Conservation (phyloP, 2,888 invertebrate genomes). For the Acrobasis consociella region DNA sequence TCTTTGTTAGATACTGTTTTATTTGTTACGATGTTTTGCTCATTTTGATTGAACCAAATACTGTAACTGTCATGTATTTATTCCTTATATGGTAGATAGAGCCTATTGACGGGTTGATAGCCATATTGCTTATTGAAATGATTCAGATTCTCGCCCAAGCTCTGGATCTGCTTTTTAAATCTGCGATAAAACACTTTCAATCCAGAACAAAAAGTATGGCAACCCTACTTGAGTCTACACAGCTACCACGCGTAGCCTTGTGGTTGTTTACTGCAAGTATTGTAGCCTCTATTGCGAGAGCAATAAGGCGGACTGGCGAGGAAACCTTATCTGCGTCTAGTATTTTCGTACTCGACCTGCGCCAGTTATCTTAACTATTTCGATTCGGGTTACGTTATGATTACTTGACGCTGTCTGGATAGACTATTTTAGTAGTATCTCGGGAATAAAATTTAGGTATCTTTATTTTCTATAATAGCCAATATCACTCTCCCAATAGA, state of each 20-base stretch:
- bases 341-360: constrained; percentile 31
- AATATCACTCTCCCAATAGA: too few species aligned
- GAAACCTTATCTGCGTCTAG: constrained; percentile 25
- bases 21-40: too few species aligned
- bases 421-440: constrained; percentile 3
- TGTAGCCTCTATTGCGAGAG: constrained; percentile 26
- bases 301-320: constrained; percentile 10
- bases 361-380: constrained; percentile 32
- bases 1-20: too few species aligned
- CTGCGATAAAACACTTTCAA: background rate
- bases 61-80: too few species aligned
- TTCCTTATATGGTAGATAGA: too few species aligned
- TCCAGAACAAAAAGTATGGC: constrained; percentile 16
- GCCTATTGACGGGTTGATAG: too few species aligned
- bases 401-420: constrained; percentile 12
- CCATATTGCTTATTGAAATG: too few species aligned
- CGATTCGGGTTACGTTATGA: constrained; percentile 20
- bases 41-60: too few species aligned
- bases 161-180: too few species aligned
- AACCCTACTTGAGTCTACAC: constrained; percentile 16
- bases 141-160: too few species aligned
- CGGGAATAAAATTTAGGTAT: background rate
- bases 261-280: constrained; percentile 21
- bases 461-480: too few species aligned
- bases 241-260: constrained; percentile 23